Conservation (phyloP, 2,888 invertebrate species). For the Tipula unca region DNA sequence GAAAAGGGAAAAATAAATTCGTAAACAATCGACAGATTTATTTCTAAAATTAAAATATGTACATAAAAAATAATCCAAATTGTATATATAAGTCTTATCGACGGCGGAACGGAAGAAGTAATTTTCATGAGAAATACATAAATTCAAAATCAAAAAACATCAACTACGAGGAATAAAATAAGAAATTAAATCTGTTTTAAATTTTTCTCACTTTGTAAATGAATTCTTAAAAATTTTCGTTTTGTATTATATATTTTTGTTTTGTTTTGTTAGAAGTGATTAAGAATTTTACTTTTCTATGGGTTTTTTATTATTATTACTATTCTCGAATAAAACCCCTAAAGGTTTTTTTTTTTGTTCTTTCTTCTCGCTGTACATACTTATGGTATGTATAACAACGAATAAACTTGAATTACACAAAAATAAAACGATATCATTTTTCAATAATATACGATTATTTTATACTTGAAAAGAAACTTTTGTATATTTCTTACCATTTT, state of each 20-base stretch:
- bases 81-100: not conserved
- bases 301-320: not conserved
- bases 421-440: not conserved
- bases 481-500: not conserved
- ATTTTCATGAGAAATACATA: conserved; percentile 8
- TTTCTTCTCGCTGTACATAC: not conserved
- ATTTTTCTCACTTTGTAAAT: conserved; percentile 8
- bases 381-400: not conserved
- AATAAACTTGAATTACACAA: not conserved
- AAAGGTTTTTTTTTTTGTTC: not conserved
- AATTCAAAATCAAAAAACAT: not conserved
- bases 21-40: conserved; percentile 14
- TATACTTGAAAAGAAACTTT: not conserved
- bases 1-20: not conserved
- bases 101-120: conserved; percentile 4
- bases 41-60: not conserved
- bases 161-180: not conserved
- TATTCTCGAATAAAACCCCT: not conserved
- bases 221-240: not conserved
- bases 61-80: not conserved
- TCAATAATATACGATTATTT: not conserved
- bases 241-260: no score
- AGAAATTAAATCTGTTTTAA: conserved; percentile 8
- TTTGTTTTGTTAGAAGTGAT: not conserved
- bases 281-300: not conserved